Conservation (phyloP, 2,888 invertebrate genomes). For the Eilema caniola region DNA sequence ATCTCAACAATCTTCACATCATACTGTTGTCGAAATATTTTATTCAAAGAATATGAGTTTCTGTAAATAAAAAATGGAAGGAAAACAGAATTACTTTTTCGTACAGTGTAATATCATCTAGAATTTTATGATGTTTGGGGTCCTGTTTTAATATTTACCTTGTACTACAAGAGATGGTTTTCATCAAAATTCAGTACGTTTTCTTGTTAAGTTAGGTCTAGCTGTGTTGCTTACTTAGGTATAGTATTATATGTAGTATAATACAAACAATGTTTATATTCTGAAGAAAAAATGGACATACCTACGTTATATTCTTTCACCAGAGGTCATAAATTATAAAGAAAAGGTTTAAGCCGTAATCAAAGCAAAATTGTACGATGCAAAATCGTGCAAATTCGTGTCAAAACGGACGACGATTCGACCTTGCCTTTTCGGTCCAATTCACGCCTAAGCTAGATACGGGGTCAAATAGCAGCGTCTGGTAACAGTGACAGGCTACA, state of each 20-base stretch:
- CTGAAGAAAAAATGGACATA: too few species aligned
- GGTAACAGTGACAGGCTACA: too few species aligned
- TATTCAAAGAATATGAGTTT: conserved; percentile 8
- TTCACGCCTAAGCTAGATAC: too few species aligned
- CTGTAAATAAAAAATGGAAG: not conserved
- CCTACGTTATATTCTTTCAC: too few species aligned
- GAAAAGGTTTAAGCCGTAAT: too few species aligned
- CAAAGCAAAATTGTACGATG: too few species aligned
- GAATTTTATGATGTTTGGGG: not conserved
- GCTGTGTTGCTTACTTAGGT: not conserved
- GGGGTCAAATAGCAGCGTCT: too few species aligned
- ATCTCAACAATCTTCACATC: not conserved
- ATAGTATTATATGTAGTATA: not conserved
- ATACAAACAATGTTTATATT: not conserved
- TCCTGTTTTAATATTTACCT: conserved; percentile 3
- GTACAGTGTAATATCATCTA: not conserved
- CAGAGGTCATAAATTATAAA: too few species aligned
- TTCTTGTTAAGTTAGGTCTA: not conserved
- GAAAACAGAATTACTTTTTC: conserved; percentile 1
- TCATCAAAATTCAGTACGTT: conserved; percentile 3
- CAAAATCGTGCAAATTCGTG: too few species aligned
- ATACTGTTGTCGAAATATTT: not conserved
- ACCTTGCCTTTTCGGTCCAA: too few species aligned
- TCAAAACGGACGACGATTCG: too few species aligned
- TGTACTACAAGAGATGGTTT: not conserved